Percentiles rank a stretch among this genome's conserved stretches.
Evolutionary conservation across 2,888 invertebrate species (phyloP).

Genomic region (Temnothorax rugatulus): DNA sequence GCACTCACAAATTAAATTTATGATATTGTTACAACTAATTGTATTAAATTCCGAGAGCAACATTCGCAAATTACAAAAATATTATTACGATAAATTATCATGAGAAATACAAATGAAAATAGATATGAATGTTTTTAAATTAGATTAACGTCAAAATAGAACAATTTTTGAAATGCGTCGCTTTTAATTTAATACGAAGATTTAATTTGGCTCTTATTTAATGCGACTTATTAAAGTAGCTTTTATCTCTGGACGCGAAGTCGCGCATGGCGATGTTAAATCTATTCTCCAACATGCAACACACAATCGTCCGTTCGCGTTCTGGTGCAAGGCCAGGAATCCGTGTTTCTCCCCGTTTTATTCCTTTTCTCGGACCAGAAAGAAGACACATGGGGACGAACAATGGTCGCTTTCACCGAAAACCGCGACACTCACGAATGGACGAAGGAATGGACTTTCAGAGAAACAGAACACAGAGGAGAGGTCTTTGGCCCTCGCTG

Average conservation of each 20-base stretch:
- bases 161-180: neutral
- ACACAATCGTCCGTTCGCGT: neutral
- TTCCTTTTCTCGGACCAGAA: constrained; percentile 24
- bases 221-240: neutral
- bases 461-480: constrained; percentile 11
- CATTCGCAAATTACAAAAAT: neutral
- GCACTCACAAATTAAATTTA: neutral
- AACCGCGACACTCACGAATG: constrained; percentile 56
- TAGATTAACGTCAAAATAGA: neutral
- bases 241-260: constrained; percentile 1
- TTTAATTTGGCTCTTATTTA: neutral
- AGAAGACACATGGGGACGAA: constrained; percentile 44
- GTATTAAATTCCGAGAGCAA: neutral
- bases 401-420: constrained; percentile 73
- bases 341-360: neutral
- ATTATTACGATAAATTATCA: neutral
- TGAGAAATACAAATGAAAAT: neutral
- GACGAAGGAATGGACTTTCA: constrained; percentile 9
- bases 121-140: neutral
- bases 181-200: neutral
- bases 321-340: constrained; percentile 35
- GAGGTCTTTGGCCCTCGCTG: constrained; percentile 66
- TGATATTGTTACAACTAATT: neutral
- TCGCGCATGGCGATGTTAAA: neutral
- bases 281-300: constrained; percentile 26